A percentile compares a stretch with the other conserved stretches of the same genome.
Conservation (phyloP, 2,888 invertebrate genomes). For the Xanthia togata region DNA sequence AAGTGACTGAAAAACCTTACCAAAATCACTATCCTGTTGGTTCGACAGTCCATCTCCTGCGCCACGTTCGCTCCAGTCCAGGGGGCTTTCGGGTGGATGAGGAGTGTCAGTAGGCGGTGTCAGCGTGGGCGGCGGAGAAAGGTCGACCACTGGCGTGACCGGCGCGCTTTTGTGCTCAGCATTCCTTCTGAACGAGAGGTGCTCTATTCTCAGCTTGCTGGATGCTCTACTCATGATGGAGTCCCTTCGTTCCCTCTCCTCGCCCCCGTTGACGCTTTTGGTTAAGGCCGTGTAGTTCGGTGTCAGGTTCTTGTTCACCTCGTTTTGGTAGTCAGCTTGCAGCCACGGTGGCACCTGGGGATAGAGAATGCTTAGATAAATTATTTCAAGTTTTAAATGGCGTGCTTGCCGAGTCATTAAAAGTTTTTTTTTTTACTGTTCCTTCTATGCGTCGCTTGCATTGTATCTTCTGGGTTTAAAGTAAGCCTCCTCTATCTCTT, state of each 20-base stretch:
- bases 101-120: conserved; percentile 75
- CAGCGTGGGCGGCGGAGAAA: conserved; percentile 70
- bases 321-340: conserved; percentile 91
- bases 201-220: conserved; percentile 86
- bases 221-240: conserved; percentile 88
- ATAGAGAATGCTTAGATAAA: conserved; percentile 68
- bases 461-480: neutral
- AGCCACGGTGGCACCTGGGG: conserved; percentile 94
- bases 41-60: conserved; percentile 96
- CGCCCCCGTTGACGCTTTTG: conserved; percentile 82
- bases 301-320: conserved; percentile 88
- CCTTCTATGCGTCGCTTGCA: neutral
- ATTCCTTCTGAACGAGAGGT: conserved; percentile 82
- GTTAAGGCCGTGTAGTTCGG: conserved; percentile 86
- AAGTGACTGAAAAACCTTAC: conserved; percentile 79
- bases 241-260: conserved; percentile 84
- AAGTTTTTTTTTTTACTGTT: neutral
- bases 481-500: neutral
- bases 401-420: neutral
- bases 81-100: conserved; percentile 85
- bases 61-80: conserved; percentile 94
- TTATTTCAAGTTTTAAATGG: neutral
- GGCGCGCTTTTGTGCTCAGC: conserved; percentile 81
- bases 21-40: conserved; percentile 96
- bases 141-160: conserved; percentile 78